phyloP scores from a whole-genome alignment of 2,797 vertebrate genomes.

The Smutsia temminckii region DNA sequence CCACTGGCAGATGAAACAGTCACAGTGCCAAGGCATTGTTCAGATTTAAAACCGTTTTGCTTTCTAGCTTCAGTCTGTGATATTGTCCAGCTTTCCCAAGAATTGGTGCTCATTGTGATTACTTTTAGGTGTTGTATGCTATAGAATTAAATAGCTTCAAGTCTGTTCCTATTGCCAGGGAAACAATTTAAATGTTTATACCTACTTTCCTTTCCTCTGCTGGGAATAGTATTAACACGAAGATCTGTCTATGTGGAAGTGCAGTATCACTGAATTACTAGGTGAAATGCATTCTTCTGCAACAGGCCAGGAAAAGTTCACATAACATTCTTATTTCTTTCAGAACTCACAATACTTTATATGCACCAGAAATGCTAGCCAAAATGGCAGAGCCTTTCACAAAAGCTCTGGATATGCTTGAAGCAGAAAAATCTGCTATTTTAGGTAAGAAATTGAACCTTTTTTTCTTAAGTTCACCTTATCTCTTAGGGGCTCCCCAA shows the following conservation, averaged over 20 bases:
- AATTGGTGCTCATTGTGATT: background rate
- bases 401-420: slow-evolving; percentile 92
- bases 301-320: background rate
- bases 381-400: slow-evolving; percentile 92
- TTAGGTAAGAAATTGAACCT: slow-evolving; percentile 87
- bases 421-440: slow-evolving; percentile 93
- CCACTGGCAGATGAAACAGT: background rate
- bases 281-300: background rate
- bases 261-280: background rate
- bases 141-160: background rate
- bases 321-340: slow-evolving; percentile 75
- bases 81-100: background rate
- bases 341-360: slow-evolving; percentile 96
- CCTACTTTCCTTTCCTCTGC: background rate
- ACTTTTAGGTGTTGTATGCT: background rate
- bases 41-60: background rate
- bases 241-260: background rate
- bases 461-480: background rate
- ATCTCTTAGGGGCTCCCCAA: background rate
- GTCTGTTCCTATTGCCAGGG: background rate
- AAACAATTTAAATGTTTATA: background rate
- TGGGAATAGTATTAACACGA: background rate
- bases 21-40: background rate
- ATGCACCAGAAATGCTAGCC: slow-evolving; percentile 92
- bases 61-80: background rate